Base-by-base conservation (phyloP, 2,888 invertebrate genomes). In the Sinohyriopsis cumingii region DNA sequence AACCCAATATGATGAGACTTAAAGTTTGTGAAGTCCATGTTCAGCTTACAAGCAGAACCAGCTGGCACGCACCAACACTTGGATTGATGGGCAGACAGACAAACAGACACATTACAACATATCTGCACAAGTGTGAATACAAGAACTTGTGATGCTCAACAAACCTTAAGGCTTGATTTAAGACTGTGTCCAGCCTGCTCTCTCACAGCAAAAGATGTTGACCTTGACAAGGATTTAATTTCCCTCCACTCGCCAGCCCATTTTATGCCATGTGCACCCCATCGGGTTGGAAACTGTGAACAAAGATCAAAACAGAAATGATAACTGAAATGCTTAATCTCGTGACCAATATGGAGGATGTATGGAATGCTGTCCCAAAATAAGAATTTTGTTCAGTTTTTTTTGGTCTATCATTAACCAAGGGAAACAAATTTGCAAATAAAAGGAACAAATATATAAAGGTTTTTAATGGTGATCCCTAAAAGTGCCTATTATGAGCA, bases 171-270 rank as follows among this genome's bases (percentile, higher is more conserved):
- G 68, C 96, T 92, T 0, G 97, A 97, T 89, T 98, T 98, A 85
- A 99, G 92, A 72, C 94, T 94, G 57, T 96, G 95, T 1, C 99
- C 98, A 71, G 94, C 93, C 86, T 95, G 95, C 91, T 98, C 96
- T 9, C 98, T 92, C 25, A 99, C 94, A 67, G 93, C 93, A 91
- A 99, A 97, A 59, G 96, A 93, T 6, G 94, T 93, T 61, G 92
- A 92, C 80, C 94, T 94, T 78, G 93, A 94, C 19, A 95, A 90
- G 19, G 95, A 89, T 15, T 93, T 92, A 7, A 96, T 91, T 81
- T 97, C 95, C 77, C 98, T 92, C 88, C 96, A 94, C 5, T 94
- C 91, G 0, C 94, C 95, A 90, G 97, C 97, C 93, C 96, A 97
- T 86, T 96, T 95, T 67, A 98, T 86, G 83, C 94, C 95, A 90